Evolutionary conservation across 2,888 invertebrate species (phyloP).

Genomic region (Scaptomyza parva): DNA sequence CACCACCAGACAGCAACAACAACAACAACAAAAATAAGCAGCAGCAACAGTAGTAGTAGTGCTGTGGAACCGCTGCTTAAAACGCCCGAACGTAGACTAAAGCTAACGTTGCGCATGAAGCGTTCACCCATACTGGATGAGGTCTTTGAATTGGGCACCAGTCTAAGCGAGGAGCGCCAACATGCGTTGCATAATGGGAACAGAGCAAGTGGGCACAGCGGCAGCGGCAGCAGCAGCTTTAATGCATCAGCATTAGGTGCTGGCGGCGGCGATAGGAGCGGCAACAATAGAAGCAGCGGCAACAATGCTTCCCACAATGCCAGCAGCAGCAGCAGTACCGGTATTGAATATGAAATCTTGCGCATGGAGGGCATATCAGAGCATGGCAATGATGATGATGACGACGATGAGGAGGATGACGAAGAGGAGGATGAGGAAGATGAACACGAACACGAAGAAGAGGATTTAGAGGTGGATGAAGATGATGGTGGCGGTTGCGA

Average conservation of each 20-base stretch:
- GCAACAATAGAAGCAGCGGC: slow-evolving; percentile 39
- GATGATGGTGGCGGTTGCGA: slow-evolving; percentile 11
- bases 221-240: not conserved
- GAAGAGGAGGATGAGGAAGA: slow-evolving; percentile 14
- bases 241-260: slow-evolving; percentile 2
- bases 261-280: slow-evolving; percentile 3
- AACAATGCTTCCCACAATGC: slow-evolving; percentile 12
- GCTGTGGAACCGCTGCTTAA: slow-evolving; percentile 81
- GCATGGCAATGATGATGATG: slow-evolving; percentile 80
- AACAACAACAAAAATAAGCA: slow-evolving; percentile 11
- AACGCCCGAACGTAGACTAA: slow-evolving; percentile 86
- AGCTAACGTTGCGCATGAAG: slow-evolving; percentile 94
- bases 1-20: slow-evolving; percentile 7
- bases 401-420: slow-evolving; percentile 49
- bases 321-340: slow-evolving; percentile 18
- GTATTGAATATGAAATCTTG: slow-evolving; percentile 92
- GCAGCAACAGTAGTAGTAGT: slow-evolving; percentile 35
- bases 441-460: slow-evolving; percentile 7
- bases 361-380: slow-evolving; percentile 90
- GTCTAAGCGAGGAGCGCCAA: slow-evolving; percentile 87
- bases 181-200: slow-evolving; percentile 55
- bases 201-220: slow-evolving; percentile 1
- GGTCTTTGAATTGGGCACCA: slow-evolving; percentile 92
- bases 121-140: slow-evolving; percentile 94
- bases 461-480: slow-evolving; percentile 6